These are phyloP conservation scores for Glaucopsyche alexis DNA, from an alignment of 2,888 invertebrate species.

Conservation along the genomic window DNA sequence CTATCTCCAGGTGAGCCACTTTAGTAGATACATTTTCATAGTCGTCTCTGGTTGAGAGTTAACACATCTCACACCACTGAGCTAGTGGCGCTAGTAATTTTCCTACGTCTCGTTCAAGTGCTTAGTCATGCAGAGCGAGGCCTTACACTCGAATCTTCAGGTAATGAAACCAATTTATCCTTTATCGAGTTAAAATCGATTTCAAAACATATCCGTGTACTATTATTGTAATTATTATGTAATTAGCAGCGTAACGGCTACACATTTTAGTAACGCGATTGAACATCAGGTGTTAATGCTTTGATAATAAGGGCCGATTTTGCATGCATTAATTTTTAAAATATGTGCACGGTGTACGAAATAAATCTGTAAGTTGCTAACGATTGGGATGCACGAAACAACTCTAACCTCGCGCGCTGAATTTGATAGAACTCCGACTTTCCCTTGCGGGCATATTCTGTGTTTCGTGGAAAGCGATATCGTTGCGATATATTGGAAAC, in stretches of 20 bases:
- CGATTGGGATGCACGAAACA: slow-evolving; percentile 52
- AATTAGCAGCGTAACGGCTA: slow-evolving; percentile 34
- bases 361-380: slow-evolving; percentile 42
- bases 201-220: slow-evolving; percentile 41
- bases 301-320: slow-evolving; percentile 29
- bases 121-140: slow-evolving; percentile 11
- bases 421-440: slow-evolving; percentile 62
- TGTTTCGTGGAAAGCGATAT: slow-evolving; percentile 14
- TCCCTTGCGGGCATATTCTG: slow-evolving; percentile 62
- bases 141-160: background rate
- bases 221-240: slow-evolving; percentile 42
- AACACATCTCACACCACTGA: background rate
- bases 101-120: background rate
- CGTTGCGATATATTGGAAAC: background rate
- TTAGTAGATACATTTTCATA: too few species aligned
- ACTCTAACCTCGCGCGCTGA: slow-evolving; percentile 51
- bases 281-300: background rate
- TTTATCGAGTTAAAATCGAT: slow-evolving; percentile 32
- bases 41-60: too few species aligned
- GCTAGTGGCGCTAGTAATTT: background rate
- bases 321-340: slow-evolving; percentile 10
- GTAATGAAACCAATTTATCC: slow-evolving; percentile 7
- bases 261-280: background rate
- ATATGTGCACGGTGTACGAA: slow-evolving; percentile 31
- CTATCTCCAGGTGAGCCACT: too few species aligned